Evolutionary conservation across 2,113 vertebrate genomes (phyloP).

Genomic region (Brevimyrus niger): DNA sequence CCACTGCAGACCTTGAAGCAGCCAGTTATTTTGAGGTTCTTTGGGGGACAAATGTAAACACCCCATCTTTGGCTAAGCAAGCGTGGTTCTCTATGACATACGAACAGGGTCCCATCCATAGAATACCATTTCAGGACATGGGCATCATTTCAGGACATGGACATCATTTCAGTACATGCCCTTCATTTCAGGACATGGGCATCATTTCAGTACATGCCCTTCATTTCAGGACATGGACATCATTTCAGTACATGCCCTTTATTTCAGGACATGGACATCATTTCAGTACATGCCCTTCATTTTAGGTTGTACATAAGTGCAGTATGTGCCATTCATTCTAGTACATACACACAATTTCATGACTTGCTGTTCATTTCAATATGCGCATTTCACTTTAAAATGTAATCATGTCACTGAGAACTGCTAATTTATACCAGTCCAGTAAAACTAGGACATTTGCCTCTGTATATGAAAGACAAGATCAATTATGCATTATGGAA

Average conservation of each 20-base stretch:
- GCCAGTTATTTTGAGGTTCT: neutral
- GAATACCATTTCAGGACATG: neutral
- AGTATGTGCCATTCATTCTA: neutral
- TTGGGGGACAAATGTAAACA: neutral
- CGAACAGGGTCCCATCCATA: neutral
- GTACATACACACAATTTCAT: neutral
- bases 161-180: neutral
- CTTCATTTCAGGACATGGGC: neutral
- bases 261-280: neutral
- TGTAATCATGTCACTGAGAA: neutral
- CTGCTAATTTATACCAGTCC: neutral
- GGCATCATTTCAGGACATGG: neutral
- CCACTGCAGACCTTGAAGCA: neutral
- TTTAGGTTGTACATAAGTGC: neutral
- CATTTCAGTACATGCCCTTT: neutral
- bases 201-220: neutral
- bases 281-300: neutral
- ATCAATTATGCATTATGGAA: neutral
- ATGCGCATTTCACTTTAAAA: neutral
- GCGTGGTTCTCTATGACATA: neutral
- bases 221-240: neutral
- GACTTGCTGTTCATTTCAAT: neutral
- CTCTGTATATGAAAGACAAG: neutral
- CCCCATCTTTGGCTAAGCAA: neutral
- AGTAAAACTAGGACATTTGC: neutral